Conservation (phyloP, 2,113 vertebrate genomes). For the Caracal caracal region DNA sequence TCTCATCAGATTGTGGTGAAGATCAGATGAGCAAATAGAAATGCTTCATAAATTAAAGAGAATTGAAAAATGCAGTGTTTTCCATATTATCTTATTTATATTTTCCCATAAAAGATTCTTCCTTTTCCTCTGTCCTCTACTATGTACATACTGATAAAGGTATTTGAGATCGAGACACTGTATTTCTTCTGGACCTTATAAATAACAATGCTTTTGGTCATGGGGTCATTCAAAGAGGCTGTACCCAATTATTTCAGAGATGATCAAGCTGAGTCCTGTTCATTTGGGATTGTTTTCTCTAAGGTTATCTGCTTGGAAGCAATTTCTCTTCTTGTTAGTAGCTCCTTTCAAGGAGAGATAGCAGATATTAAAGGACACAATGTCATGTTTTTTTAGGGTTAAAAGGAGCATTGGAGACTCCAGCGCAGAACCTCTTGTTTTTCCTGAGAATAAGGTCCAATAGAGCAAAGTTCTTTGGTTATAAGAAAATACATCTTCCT, state of each 20-base stretch:
- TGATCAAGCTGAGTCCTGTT: neutral
- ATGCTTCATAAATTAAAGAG: conserved; percentile 3
- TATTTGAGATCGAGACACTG: neutral
- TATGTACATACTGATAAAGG: neutral
- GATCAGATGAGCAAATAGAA: conserved; percentile 21
- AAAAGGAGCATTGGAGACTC: neutral
- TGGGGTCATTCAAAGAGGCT: neutral
- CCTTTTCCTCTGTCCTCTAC: neutral
- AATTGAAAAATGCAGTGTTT: neutral
- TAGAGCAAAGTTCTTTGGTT: neutral
- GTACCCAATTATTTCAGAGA: neutral
- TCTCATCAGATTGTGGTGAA: neutral
- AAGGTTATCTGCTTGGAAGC: neutral
- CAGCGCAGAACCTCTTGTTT: neutral
- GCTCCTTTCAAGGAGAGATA: neutral
- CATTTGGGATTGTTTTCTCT: neutral
- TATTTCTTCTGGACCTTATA: neutral
- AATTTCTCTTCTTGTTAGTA: neutral
- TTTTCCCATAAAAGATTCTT: neutral
- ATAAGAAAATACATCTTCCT: neutral
- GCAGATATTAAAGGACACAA: conserved; percentile 11
- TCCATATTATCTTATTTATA: neutral
- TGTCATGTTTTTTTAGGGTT: conserved; percentile 31
- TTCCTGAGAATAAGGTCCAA: neutral
- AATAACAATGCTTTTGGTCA: neutral